Conservation (phyloP, 1,140 invertebrate species). For the Lepidurus arcticus region DNA sequence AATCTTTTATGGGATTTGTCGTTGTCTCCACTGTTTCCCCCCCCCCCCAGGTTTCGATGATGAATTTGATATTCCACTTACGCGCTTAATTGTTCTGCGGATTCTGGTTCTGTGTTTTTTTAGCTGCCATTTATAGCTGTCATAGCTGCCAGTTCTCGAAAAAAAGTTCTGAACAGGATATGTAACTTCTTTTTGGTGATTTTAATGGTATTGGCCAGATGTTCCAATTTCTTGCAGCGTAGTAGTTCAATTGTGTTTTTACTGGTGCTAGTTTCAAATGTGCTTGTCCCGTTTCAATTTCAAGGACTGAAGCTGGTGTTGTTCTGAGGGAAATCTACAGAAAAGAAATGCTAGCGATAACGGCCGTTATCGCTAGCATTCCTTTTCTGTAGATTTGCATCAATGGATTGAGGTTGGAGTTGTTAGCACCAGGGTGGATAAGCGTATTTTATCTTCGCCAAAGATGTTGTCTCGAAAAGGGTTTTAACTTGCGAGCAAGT, state of each 20-base stretch:
- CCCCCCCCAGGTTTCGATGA: too few relatives aligned
- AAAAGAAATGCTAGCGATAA: too few relatives aligned
- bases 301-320: background rate
- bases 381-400: background rate
- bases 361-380: background rate
- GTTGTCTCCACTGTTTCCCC: too few relatives aligned
- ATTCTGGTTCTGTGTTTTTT: too few relatives aligned
- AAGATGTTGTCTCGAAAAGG: background rate
- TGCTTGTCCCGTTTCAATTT: background rate
- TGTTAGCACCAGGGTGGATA: background rate
- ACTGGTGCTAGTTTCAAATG: background rate
- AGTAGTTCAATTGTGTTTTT: background rate
- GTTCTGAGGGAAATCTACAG: background rate
- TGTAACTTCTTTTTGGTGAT: background rate
- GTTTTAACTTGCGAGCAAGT: background rate
- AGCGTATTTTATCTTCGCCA: background rate
- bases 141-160: too few relatives aligned
- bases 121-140: too few relatives aligned
- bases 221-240: background rate
- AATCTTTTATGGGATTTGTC: too few relatives aligned
- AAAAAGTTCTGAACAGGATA: too few relatives aligned
- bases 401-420: background rate
- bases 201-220: background rate
- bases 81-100: too few relatives aligned
- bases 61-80: too few relatives aligned